These are phyloP conservation scores for Agrypnus murinus DNA, from an alignment of 2,888 invertebrate species.

Conservation along the genomic window DNA sequence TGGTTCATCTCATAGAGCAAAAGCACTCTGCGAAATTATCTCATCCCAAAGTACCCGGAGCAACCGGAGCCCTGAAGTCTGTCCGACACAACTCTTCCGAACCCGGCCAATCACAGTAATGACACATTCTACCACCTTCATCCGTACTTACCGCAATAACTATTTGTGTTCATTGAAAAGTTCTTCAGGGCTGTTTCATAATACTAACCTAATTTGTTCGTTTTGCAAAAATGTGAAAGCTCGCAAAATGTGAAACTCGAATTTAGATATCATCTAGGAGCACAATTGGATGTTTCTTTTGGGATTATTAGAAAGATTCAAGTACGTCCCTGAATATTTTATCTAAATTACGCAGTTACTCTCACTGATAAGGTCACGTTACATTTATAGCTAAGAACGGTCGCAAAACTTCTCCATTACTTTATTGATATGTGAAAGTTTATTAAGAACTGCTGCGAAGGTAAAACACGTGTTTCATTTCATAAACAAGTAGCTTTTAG, in stretches of 20 bases:
- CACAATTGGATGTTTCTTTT: no score
- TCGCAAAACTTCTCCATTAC: constrained; percentile 48
- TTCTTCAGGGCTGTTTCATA: not conserved
- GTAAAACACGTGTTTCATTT: constrained; percentile 51
- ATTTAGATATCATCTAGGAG: no score
- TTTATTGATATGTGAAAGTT: constrained; percentile 50
- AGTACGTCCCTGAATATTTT: constrained; percentile 41
- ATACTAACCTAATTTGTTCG: not conserved
- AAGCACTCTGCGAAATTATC: constrained; percentile 61
- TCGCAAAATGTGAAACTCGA: no score
- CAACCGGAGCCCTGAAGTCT: constrained; percentile 54
- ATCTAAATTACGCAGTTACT: constrained; percentile 47
- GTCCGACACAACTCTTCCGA: constrained; percentile 56
- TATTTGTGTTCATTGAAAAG: constrained; percentile 22
- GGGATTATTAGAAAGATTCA: not conserved
- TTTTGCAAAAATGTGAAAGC: not conserved
- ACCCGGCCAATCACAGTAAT: constrained; percentile 59
- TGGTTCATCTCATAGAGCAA: constrained; percentile 57
- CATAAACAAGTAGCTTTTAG: constrained; percentile 49
- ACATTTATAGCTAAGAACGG: constrained; percentile 45
- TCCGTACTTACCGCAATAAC: constrained; percentile 30
- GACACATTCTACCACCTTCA: constrained; percentile 54
- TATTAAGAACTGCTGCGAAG: constrained; percentile 43
- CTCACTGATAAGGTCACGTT: constrained; percentile 46
- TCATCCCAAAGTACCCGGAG: constrained; percentile 49